Conservation (phyloP, 92 coral and sea anemone genomes). For the Parazoanthus darwini region DNA sequence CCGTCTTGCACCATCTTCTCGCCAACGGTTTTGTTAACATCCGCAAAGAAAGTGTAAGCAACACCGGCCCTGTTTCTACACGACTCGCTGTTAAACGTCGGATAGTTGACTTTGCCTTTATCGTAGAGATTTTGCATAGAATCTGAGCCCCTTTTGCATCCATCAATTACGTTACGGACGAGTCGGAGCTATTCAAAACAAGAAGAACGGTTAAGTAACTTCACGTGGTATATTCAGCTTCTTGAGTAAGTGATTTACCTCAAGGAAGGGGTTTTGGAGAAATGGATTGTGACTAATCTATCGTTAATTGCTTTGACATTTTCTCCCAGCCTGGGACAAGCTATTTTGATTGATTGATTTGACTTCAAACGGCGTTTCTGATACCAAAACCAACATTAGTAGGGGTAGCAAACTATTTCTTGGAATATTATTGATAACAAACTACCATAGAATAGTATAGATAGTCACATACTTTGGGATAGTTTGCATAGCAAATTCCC, state of each 20-base stretch:
- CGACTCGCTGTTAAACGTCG: background rate
- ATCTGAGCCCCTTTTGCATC: background rate
- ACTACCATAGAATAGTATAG: background rate
- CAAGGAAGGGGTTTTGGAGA: background rate
- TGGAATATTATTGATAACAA: background rate
- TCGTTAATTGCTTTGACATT: too few relatives aligned
- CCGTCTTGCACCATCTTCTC: background rate
- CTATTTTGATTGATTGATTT: too few relatives aligned
- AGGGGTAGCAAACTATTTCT: too few relatives aligned
- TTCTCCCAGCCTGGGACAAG: too few relatives aligned
- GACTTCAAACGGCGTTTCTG: too few relatives aligned
- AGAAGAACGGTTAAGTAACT: too few relatives aligned
- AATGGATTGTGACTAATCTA: too few relatives aligned
- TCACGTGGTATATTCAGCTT: too few relatives aligned
- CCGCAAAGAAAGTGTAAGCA: conserved; percentile 5
- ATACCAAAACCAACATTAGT: too few relatives aligned
- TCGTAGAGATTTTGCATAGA: conserved; percentile 13
- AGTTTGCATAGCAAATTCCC: background rate
- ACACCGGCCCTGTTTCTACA: conserved; percentile 7
- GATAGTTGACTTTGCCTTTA: background rate
- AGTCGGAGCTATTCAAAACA: background rate
- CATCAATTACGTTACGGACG: background rate
- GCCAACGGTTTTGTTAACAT: background rate
- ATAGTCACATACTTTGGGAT: background rate
- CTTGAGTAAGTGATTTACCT: background rate